phyloP scores from a whole-genome alignment of 2,113 vertebrate genomes.

The Thamnophis sirtalis region DNA sequence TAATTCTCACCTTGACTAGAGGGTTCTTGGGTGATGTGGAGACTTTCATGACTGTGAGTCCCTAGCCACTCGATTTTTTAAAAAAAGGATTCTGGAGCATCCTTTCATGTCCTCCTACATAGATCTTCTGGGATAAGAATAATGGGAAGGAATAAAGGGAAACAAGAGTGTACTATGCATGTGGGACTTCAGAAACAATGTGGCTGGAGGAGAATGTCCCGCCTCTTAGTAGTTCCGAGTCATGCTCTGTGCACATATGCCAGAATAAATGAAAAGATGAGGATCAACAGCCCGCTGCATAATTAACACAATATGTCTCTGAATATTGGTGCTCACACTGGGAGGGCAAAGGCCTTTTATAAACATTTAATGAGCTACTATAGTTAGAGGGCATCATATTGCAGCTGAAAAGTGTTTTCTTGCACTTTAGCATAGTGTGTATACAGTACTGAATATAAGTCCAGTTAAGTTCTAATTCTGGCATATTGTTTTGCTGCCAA shows the following conservation, averaged over 20 bases:
- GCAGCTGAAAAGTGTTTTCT: neutral
- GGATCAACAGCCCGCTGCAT: neutral
- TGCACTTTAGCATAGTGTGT: neutral
- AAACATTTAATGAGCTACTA: neutral
- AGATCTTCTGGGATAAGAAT: neutral
- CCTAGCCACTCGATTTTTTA: neutral
- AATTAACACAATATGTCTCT: neutral
- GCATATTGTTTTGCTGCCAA: neutral
- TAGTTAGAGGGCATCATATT: neutral
- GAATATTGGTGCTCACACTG: neutral
- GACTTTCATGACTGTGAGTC: neutral
- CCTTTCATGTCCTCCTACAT: neutral
- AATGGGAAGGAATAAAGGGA: neutral
- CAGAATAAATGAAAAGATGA: neutral
- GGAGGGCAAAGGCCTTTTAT: neutral
- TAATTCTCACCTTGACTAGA: neutral
- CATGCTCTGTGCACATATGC: neutral
- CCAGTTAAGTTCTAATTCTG: neutral
- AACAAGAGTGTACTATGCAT: neutral
- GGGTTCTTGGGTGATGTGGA: neutral
- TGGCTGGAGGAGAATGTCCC: neutral
- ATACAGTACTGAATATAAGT: neutral
- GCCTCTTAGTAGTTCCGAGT: neutral
- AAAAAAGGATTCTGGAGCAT: neutral
- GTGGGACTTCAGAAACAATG: neutral